Conservation (phyloP, 1,140 invertebrate species). For the Brachystomella parvula region DNA sequence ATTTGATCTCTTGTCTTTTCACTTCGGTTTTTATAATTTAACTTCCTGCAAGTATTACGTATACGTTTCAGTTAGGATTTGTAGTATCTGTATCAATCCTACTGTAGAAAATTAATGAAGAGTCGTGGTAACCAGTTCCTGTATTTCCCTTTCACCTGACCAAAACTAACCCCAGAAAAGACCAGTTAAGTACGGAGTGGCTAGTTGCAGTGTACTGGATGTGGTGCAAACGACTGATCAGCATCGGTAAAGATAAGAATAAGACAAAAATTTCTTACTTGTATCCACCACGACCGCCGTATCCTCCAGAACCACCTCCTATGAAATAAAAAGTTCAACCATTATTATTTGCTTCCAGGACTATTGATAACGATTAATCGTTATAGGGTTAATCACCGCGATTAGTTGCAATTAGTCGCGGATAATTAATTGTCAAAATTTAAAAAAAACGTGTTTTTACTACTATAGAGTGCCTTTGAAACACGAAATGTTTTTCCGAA, state of each 20-base stretch:
- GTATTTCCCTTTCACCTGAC: slow-evolving; percentile 9
- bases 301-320: slow-evolving; percentile 27
- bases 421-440: too few species aligned
- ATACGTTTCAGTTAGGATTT: too few species aligned
- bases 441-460: not conserved
- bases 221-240: slow-evolving; percentile 25
- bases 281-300: slow-evolving; percentile 32
- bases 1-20: too few species aligned
- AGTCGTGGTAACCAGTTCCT: slow-evolving; percentile 27
- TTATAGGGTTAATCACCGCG: too few species aligned
- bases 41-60: too few species aligned
- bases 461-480: slow-evolving; percentile 12
- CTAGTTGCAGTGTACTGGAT: not conserved
- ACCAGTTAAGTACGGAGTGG: slow-evolving; percentile 11
- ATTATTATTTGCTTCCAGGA: not conserved
- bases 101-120: not conserved
- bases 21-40: too few species aligned
- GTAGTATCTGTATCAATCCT: too few species aligned
- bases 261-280: slow-evolving; percentile 27
- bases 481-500: too few species aligned
- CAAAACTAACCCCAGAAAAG: slow-evolving; percentile 4
- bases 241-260: slow-evolving; percentile 12
- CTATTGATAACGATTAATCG: too few species aligned
- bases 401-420: too few species aligned
- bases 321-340: slow-evolving; percentile 11